Percentiles rank a stretch among this genome's conserved stretches.
These are phyloP conservation scores for Drosophila gunungcola DNA, from an alignment of 1,140 invertebrate genomes.

Conservation along the genomic window DNA sequence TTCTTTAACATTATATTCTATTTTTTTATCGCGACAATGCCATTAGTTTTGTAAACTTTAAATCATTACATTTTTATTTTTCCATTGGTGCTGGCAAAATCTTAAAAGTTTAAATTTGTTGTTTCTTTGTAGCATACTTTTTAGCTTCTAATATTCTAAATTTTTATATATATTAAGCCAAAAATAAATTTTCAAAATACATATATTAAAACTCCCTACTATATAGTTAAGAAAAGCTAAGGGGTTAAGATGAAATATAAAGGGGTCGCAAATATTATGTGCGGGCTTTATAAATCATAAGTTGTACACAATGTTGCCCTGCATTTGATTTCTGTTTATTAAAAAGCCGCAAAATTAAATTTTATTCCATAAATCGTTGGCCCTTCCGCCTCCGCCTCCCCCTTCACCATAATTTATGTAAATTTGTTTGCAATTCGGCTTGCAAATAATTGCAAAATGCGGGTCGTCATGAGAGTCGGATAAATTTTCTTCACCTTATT, in stretches of 20 bases:
- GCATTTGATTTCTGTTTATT: slow-evolving; percentile 57
- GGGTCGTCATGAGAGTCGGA: slow-evolving; percentile 1
- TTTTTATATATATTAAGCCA: no score
- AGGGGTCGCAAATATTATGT: slow-evolving; percentile 7
- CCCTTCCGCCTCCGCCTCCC: background rate
- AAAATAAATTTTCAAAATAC: no score
- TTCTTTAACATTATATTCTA: slow-evolving; percentile 20
- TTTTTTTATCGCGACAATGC: slow-evolving; percentile 12
- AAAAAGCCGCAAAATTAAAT: slow-evolving; percentile 61
- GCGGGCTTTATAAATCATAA: slow-evolving; percentile 46
- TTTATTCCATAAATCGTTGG: slow-evolving; percentile 37
- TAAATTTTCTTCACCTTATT: slow-evolving; percentile 15
- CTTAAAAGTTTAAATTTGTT: background rate
- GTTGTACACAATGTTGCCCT: slow-evolving; percentile 33
- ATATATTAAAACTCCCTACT: no score
- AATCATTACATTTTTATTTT: background rate
- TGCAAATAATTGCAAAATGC: slow-evolving; percentile 45
- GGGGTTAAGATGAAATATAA: slow-evolving; percentile 1
- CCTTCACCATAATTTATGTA: slow-evolving; percentile 38
- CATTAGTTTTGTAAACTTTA: slow-evolving; percentile 1
- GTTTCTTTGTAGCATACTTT: no score
- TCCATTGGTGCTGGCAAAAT: background rate
- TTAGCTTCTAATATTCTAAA: no score
- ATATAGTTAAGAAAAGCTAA: background rate
- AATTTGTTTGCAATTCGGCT: slow-evolving; percentile 40